Conservation (phyloP, 2,888 invertebrate species). For the Glaucopsyche alexis region DNA sequence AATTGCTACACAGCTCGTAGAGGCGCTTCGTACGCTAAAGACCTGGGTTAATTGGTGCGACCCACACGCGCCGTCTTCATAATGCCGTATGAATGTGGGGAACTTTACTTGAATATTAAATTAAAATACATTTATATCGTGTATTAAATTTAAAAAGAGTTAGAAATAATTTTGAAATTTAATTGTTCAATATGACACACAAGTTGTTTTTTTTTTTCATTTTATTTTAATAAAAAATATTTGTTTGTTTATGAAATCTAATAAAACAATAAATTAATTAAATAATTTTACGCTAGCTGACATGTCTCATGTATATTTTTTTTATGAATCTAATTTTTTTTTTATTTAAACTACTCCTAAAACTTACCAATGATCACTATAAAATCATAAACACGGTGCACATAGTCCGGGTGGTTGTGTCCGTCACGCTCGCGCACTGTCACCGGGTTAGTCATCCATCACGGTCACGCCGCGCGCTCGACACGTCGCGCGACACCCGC, state of each 20-base stretch:
- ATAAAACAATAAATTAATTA: too few species aligned
- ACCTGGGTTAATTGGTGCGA: slow-evolving; percentile 72
- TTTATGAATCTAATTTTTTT: too few species aligned
- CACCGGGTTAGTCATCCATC: slow-evolving; percentile 60
- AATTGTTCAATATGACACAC: too few species aligned
- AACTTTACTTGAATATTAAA: slow-evolving; percentile 9
- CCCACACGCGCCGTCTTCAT: slow-evolving; percentile 34
- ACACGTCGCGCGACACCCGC: slow-evolving; percentile 49
- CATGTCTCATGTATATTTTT: too few species aligned
- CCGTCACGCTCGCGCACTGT: slow-evolving; percentile 53
- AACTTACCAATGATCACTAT: slow-evolving; percentile 77
- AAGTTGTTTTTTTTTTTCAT: too few species aligned
- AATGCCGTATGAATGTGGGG: slow-evolving; percentile 10
- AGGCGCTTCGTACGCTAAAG: slow-evolving; percentile 58
- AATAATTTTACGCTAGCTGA: too few species aligned
- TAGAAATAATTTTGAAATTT: too few species aligned
- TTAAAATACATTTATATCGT: slow-evolving; percentile 5
- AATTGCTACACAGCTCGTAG: slow-evolving; percentile 75
- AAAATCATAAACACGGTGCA: slow-evolving; percentile 66
- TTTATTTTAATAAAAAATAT: too few species aligned
- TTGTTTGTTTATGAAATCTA: too few species aligned
- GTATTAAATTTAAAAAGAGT: background rate
- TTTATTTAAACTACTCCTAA: background rate
- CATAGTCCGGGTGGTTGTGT: slow-evolving; percentile 46
- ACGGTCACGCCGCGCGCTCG: slow-evolving; percentile 55